Evolutionary conservation across 2,888 invertebrate species (phyloP).

Genomic region (Rhamphomyia laevipes): DNA sequence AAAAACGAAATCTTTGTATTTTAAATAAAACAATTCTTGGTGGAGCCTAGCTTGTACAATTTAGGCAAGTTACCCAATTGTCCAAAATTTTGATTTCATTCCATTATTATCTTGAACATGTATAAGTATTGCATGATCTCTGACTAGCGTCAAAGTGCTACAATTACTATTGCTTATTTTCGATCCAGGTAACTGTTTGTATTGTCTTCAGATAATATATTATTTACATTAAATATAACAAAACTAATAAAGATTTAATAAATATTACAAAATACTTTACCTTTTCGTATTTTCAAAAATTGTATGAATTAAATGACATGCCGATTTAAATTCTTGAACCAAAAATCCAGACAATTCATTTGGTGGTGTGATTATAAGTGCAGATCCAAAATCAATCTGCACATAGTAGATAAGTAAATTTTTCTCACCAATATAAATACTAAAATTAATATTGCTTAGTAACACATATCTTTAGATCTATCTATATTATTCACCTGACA

Average conservation of each 20-base stretch:
- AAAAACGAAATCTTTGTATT: no score
- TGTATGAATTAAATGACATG: constrained; percentile 60
- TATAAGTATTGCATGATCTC: constrained; percentile 74
- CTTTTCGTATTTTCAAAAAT: constrained; percentile 53
- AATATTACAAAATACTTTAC: constrained; percentile 21
- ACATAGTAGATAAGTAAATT: constrained; percentile 16
- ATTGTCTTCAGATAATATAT: no score
- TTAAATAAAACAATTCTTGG: no score
- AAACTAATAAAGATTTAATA: neutral
- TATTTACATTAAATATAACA: no score
- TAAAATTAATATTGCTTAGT: constrained; percentile 28
- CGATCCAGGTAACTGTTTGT: neutral
- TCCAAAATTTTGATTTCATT: constrained; percentile 56
- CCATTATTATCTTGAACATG: constrained; percentile 35
- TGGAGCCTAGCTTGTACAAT: no score
- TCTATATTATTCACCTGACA: constrained; percentile 34
- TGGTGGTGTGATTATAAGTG: constrained; percentile 54
- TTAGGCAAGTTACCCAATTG: constrained; percentile 63
- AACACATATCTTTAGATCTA: constrained; percentile 31
- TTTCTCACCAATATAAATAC: constrained; percentile 25
- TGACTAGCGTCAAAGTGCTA: constrained; percentile 58
- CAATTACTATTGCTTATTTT: constrained; percentile 4
- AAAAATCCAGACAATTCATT: constrained; percentile 42
- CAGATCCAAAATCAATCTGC: constrained; percentile 32
- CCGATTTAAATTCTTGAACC: constrained; percentile 55